phyloP scores from a whole-genome alignment of 1,140 invertebrate species.

The Trachymyrmex septentrionalis region DNA sequence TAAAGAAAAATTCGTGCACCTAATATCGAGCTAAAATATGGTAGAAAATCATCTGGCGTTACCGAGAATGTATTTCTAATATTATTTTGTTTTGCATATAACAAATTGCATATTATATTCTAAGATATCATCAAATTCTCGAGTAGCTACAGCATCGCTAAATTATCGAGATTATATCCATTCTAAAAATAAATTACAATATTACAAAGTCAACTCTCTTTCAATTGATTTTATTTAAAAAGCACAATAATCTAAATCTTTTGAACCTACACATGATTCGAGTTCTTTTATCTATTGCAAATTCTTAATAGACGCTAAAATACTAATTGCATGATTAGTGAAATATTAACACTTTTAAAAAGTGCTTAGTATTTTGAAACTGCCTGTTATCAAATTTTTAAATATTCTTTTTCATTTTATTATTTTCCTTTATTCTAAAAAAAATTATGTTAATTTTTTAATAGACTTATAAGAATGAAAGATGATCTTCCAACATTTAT shows the following conservation, averaged over 20 bases:
- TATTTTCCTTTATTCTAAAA: background rate
- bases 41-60: background rate
- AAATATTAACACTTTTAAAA: background rate
- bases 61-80: slow-evolving; percentile 45
- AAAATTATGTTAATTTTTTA: background rate
- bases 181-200: background rate
- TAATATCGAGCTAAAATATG: slow-evolving; percentile 58
- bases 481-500: background rate
- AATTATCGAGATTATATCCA: background rate
- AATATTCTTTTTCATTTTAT: background rate
- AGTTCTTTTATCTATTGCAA: background rate
- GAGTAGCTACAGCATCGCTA: background rate
- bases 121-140: background rate
- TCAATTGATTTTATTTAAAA: slow-evolving; percentile 4
- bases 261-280: background rate
- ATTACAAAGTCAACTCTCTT: background rate
- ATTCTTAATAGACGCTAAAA: background rate
- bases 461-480: too few relatives aligned
- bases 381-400: background rate
- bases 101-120: slow-evolving; percentile 24
- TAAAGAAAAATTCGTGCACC: slow-evolving; percentile 36
- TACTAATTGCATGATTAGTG: background rate
- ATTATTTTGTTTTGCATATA: slow-evolving; percentile 53
- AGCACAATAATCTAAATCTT: background rate
- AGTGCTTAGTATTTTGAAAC: background rate